Evolutionary conservation across 1,140 invertebrate genomes (phyloP).

Genomic region (Heliothis virescens): DNA sequence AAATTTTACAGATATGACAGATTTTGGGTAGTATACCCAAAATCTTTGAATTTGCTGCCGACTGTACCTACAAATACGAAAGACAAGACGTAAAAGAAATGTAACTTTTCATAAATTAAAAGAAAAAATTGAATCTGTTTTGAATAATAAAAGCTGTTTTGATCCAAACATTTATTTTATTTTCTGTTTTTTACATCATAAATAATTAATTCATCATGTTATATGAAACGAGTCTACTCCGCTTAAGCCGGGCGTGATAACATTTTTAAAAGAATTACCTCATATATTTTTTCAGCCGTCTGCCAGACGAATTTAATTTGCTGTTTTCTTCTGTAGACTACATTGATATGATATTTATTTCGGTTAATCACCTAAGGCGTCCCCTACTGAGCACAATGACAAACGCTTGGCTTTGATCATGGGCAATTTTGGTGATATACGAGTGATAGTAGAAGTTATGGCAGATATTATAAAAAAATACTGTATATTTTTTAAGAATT

Average conservation of each 20-base stretch:
- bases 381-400: constrained; percentile 9
- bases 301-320: neutral
- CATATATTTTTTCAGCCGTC: constrained; percentile 5
- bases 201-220: neutral
- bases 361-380: constrained; percentile 33
- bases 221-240: neutral
- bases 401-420: constrained; percentile 32
- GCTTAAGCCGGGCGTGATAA: neutral
- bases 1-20: too few species aligned
- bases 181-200: neutral
- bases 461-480: constrained; percentile 5
- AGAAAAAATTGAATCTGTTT: neutral
- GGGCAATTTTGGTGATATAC: constrained; percentile 16
- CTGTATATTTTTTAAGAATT: constrained; percentile 6
- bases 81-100: too few species aligned
- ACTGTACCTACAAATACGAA: too few species aligned
- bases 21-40: too few species aligned
- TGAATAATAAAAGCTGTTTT: neutral
- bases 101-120: too few species aligned
- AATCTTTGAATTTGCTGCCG: too few species aligned
- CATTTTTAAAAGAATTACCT: constrained; percentile 12
- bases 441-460: constrained; percentile 19
- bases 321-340: constrained; percentile 21
- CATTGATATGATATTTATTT: constrained; percentile 35
- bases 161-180: neutral